Evolutionary conservation across 92 coral and sea anemone genomes (phyloP).

Genomic region (Epizoanthus rinbou): DNA sequence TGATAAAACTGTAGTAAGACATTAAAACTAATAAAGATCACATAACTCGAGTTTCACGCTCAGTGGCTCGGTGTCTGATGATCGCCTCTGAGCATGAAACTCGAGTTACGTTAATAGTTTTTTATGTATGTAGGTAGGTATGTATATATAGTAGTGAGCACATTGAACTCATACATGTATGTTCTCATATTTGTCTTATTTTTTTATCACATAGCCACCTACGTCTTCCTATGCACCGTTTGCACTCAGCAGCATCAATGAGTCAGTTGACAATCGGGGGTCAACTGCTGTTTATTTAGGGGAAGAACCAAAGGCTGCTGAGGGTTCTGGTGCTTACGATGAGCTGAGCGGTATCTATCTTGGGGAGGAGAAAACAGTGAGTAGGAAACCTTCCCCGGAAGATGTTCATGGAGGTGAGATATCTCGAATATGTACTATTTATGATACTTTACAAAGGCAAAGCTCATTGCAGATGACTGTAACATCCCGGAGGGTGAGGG

Average conservation of each 20-base stretch:
- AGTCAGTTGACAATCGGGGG: constrained; percentile 62
- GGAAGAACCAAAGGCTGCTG: constrained; percentile 62
- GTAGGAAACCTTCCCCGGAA: constrained; percentile 43
- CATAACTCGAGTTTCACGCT: too few relatives aligned
- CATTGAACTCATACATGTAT: too few relatives aligned
- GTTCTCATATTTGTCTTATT: neutral
- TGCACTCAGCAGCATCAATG: constrained; percentile 57
- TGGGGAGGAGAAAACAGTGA: constrained; percentile 70
- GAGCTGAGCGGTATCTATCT: constrained; percentile 91
- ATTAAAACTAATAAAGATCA: too few relatives aligned
- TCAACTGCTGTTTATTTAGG: constrained; percentile 55
- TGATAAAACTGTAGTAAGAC: too few relatives aligned
- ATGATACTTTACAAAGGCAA: neutral
- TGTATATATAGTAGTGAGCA: too few relatives aligned
- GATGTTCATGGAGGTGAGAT: constrained; percentile 27
- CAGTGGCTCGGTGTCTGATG: too few relatives aligned
- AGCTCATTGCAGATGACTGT: too few relatives aligned
- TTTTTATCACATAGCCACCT: constrained; percentile 8
- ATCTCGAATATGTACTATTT: neutral
- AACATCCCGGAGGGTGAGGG: too few relatives aligned
- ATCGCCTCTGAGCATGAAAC: too few relatives aligned
- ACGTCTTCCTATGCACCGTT: constrained; percentile 28
- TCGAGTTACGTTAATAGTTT: too few relatives aligned
- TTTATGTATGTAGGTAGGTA: too few relatives aligned
- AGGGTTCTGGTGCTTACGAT: constrained; percentile 79